A percentile compares a stretch with the other conserved stretches of the same genome.
phyloP scores from a whole-genome alignment of 2,797 vertebrate species.

The Tapirus indicus region DNA sequence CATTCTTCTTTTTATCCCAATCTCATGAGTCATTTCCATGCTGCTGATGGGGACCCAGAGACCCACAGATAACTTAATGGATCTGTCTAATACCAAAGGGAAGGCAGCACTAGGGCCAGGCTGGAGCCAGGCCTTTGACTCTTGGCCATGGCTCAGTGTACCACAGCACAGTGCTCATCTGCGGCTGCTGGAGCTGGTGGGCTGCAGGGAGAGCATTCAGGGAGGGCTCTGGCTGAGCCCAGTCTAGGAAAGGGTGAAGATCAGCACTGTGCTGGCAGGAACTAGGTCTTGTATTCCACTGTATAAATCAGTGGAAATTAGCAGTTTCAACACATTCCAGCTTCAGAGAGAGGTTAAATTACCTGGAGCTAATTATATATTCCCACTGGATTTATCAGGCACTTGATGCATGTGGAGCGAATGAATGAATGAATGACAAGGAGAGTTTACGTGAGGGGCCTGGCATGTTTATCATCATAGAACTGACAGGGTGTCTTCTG shows the following conservation, averaged over 20 bases:
- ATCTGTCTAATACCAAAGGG: background rate
- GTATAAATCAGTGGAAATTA: background rate
- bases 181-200: background rate
- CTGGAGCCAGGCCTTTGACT: too few species aligned
- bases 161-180: accelerated
- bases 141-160: too few species aligned
- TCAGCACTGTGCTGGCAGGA: background rate
- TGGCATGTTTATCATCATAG: background rate
- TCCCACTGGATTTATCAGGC: background rate
- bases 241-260: background rate
- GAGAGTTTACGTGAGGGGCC: background rate
- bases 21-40: background rate
- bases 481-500: background rate
- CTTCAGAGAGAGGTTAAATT: background rate
- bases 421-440: background rate
- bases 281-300: background rate
- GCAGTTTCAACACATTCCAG: background rate
- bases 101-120: background rate
- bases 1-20: background rate
- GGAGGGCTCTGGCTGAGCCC: background rate
- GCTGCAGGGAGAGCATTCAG: background rate
- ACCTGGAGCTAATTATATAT: background rate
- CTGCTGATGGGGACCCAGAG: background rate
- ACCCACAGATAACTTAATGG: background rate
- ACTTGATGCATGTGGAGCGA: background rate